Evolutionary conservation across 1,140 invertebrate genomes (phyloP), one percentile per base, ranked within the genome.

Genomic region (Scaptomyza montana): DNA sequence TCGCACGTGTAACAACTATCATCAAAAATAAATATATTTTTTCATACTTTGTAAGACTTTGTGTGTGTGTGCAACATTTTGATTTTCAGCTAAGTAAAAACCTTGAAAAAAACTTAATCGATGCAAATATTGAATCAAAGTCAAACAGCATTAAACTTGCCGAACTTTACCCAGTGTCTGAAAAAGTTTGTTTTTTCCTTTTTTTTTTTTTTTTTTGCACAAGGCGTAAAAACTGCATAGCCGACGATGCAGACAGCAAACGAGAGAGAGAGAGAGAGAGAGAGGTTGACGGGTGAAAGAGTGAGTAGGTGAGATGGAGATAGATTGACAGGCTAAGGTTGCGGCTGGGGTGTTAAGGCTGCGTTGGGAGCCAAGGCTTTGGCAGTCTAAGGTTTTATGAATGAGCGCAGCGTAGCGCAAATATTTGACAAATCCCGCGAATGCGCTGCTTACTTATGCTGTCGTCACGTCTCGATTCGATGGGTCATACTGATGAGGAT

Each of bases 91-190:
- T 54, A 65, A 71, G 47, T 63, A 54, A 70, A 36, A 63, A 65
- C 64, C 55, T 73, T 70, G 47, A 19, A 53, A 59, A 59, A 74
- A 72, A 87, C 81, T 78, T 86, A 86, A 86, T 86, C 82, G 82
- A 86, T 87, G 82, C 82, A 86, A 86, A 86, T 86, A 86, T 87
- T 86, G 82, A 86, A 87, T 86, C 82, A 86, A 86, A 86, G 84
- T 86, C 82, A 86, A 86, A 86, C 77, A 82, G 81, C 81, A 86
- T 86, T 86, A 86, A 86, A 86, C 82, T 81, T 86, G 80, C 80
- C 80, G 76, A 86, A 86, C 82, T 86, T 77, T 77, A 62, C 63
- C 64, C 64, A 67, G 72, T 71, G 78, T 67, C 66, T 74, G 71
- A 63, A 59, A 68, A 73, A 61, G 56, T 72, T 72, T 66, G 41